Evolutionary conservation across 1,140 invertebrate species (phyloP).

Genomic region (Drosophila baimaii): DNA sequence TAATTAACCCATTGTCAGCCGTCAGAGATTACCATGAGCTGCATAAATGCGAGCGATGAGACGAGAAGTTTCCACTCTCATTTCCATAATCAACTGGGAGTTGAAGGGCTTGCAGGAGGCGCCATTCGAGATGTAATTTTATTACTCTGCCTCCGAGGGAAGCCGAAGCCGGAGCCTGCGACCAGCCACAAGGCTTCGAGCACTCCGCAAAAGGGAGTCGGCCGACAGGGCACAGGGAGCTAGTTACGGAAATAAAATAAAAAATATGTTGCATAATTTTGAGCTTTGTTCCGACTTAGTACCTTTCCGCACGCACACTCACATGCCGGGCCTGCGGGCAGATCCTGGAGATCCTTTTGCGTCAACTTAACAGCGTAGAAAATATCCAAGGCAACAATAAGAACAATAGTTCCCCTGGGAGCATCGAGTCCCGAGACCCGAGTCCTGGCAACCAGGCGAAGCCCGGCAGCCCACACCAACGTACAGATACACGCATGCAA

Average conservation of each 20-base stretch:
- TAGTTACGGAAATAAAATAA: conserved; percentile 69
- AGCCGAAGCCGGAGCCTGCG: conserved; percentile 15
- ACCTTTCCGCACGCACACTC: conserved; percentile 62
- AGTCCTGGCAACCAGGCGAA: conserved; percentile 70
- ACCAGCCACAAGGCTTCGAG: conserved; percentile 26
- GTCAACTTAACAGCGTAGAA: conserved; percentile 82
- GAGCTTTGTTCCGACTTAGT: conserved; percentile 82
- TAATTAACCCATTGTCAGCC: conserved; percentile 34
- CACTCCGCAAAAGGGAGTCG: not conserved
- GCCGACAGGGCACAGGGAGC: conserved; percentile 20
- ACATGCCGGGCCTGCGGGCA: conserved; percentile 42
- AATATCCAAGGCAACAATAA: conserved; percentile 83
- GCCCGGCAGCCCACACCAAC: conserved; percentile 13
- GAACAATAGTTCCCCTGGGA: conserved; percentile 81
- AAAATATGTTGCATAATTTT: conserved; percentile 83
- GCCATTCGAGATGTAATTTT: conserved; percentile 29
- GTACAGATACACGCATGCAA: conserved; percentile 70
- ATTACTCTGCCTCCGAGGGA: conserved; percentile 19
- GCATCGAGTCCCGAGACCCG: conserved; percentile 49
- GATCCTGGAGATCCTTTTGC: conserved; percentile 79
- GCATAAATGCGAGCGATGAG: conserved; percentile 16
- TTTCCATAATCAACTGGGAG: conserved; percentile 38
- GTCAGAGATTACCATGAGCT: conserved; percentile 38
- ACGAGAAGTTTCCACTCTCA: conserved; percentile 10
- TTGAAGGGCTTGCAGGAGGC: conserved; percentile 5